These are phyloP conservation scores for Oreotrochilus melanogaster DNA, from an alignment of 2,113 vertebrate genomes.

Conservation along the genomic window DNA sequence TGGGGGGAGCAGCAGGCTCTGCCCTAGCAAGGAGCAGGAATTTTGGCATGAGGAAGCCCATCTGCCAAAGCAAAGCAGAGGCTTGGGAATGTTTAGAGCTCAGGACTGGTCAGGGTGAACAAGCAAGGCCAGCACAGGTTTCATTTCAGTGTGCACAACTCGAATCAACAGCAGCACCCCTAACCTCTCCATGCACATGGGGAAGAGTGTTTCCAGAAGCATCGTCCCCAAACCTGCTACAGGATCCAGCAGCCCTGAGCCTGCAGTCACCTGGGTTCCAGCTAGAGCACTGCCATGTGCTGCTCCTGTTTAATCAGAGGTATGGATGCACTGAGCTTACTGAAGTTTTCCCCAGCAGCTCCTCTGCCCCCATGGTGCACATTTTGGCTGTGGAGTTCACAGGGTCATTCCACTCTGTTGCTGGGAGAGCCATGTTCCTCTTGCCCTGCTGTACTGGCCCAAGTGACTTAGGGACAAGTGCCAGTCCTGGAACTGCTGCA, in stretches of 20 bases:
- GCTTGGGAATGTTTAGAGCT: neutral
- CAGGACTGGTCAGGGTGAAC: neutral
- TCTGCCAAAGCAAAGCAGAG: neutral
- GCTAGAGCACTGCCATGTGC: neutral
- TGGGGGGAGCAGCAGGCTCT: rapidly evolving
- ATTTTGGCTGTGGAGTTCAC: neutral
- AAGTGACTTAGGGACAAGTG: neutral
- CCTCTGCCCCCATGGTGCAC: neutral
- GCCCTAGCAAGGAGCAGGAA: rapidly evolving
- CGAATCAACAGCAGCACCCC: neutral
- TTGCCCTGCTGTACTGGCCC: neutral
- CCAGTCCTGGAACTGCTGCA: neutral
- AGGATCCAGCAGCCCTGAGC: neutral
- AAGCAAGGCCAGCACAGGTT: neutral
- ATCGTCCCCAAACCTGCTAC: neutral
- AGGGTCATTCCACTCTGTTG: neutral
- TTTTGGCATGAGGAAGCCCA: rapidly evolving
- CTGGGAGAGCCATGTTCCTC: neutral
- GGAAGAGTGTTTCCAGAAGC: neutral
- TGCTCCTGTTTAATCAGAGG: neutral
- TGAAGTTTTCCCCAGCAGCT: neutral
- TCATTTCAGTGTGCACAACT: neutral
- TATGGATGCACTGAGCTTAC: rapidly evolving
- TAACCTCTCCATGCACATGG: rapidly evolving
- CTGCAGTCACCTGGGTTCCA: neutral